Evolutionary conservation across 2,113 vertebrate genomes (phyloP).

Genomic region (Lynx canadensis): DNA sequence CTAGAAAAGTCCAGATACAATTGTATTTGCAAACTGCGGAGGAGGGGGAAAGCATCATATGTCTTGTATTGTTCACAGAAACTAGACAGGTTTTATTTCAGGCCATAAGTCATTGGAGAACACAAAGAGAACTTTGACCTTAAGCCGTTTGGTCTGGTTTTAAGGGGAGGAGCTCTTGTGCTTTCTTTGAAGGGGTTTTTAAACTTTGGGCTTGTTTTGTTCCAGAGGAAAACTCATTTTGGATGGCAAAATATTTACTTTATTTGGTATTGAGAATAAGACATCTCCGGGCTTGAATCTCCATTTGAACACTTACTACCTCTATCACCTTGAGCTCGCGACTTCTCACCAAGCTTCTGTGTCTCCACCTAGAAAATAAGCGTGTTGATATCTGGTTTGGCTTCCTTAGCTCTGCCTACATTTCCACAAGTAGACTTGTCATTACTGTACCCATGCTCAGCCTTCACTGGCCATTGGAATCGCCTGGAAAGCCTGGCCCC

Average conservation of each 20-base stretch:
- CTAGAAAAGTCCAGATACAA: not conserved
- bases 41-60: not conserved
- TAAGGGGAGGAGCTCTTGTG: not conserved
- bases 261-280: not conserved
- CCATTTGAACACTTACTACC: too few species aligned
- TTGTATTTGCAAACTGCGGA: conserved; percentile 35
- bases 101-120: not conserved
- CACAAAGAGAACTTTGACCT: conserved; percentile 7
- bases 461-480: not conserved
- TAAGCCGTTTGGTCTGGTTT: conserved; percentile 8
- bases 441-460: not conserved
- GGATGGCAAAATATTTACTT: not conserved
- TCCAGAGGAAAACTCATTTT: not conserved
- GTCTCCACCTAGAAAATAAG: not conserved
- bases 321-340: not conserved
- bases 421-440: not conserved
- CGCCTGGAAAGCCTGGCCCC: not conserved
- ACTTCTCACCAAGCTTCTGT: not conserved
- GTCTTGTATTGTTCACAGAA: not conserved
- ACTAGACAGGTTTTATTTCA: not conserved
- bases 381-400: too few species aligned
- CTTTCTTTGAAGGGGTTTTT: conserved; percentile 18
- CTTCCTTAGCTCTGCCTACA: not conserved
- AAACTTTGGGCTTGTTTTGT: not conserved
- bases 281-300: not conserved